Evolutionary conservation across 2,888 invertebrate species (phyloP), one percentile per base, ranked within the genome.

Genomic region (Leistus spinibarbis): DNA sequence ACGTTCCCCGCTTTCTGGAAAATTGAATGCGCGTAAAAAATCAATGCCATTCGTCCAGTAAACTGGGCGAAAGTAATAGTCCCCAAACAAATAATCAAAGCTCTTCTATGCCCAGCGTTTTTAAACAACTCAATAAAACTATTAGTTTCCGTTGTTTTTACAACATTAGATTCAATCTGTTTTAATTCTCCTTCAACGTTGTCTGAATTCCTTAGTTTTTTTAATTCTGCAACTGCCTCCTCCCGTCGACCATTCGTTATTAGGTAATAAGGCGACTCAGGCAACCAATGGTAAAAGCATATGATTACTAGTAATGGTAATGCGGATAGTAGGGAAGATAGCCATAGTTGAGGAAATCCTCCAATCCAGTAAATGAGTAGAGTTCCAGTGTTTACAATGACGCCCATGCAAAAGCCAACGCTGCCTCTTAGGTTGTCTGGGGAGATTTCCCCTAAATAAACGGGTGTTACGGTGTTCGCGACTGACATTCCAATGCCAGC

Each of bases 1-100:
- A 68, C 56, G 5, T 54, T 13, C 5, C 80, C 81, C 27, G 80
- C 78, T 4, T 81, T 76, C 76, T 86, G 84, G 80, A 92, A 90
- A 79, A 91, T 91, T 0, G 85, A 84, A 76, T 89, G 88, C 0
- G 89, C 87, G 79, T 89, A 89, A 0, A 89, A 87, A 0, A 89
- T 86, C 1, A 89, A 86, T 0, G 89, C 88, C 62, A 88, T 88
- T 76, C 89, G 88, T 1, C 89, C 90, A 78, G 88, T 88, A 54
- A 90, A 84, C 80, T 92, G 91, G 79, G 88, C 88, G 68, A 87
- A 86, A 1, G 88, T 87, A 78, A 88, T 87, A 9, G 91, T 84
- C 16, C 88, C 87, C 16, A 90, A 80, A 67, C 88, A 87, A 70
- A 91, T 88, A 80, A 88, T 85, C 80, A 91, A 84, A 1, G 91